Conservation (phyloP, 2,797 vertebrate species). For the Chlorospingus flavigularis region DNA sequence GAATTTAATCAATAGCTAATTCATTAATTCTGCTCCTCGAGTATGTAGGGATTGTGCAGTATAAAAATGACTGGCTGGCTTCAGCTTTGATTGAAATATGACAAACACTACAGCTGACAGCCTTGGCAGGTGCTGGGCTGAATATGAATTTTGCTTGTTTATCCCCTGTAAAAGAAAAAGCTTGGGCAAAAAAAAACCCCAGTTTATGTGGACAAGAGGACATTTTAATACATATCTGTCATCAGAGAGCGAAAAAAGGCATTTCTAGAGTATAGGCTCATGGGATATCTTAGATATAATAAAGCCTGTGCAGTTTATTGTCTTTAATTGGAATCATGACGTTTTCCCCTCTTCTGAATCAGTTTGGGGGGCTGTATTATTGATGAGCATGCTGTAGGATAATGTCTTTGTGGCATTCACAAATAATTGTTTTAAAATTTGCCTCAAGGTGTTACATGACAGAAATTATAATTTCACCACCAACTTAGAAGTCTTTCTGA, state of each 20-base stretch:
- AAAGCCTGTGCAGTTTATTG: not conserved
- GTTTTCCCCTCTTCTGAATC: not conserved
- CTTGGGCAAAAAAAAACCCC: not conserved
- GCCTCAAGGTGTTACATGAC: constrained; percentile 53
- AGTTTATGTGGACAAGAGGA: constrained; percentile 26
- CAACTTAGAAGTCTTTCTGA: constrained; percentile 23
- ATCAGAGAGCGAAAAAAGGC: not conserved
- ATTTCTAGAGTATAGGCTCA: constrained; percentile 25
- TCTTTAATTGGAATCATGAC: constrained; percentile 30
- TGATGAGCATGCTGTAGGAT: constrained; percentile 40
- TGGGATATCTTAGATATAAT: constrained; percentile 4
- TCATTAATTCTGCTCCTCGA: constrained; percentile 86
- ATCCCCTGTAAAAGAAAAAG: constrained; percentile 60
- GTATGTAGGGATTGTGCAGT: constrained; percentile 61
- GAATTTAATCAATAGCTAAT: constrained; percentile 94
- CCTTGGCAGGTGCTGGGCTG: constrained; percentile 48
- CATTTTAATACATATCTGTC: constrained; percentile 31
- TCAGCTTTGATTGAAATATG: constrained; percentile 84
- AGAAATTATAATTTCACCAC: constrained; percentile 45
- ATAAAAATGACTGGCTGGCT: constrained; percentile 71
- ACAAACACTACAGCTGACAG: constrained; percentile 72
- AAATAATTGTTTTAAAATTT: constrained; percentile 71
- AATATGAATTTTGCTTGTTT: constrained; percentile 74
- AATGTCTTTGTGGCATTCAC: constrained; percentile 48
- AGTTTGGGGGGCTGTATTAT: constrained; percentile 29